These are phyloP conservation scores for Myotis vivesi DNA, from an alignment of 2,797 vertebrate genomes.

Conservation along the genomic window DNA sequence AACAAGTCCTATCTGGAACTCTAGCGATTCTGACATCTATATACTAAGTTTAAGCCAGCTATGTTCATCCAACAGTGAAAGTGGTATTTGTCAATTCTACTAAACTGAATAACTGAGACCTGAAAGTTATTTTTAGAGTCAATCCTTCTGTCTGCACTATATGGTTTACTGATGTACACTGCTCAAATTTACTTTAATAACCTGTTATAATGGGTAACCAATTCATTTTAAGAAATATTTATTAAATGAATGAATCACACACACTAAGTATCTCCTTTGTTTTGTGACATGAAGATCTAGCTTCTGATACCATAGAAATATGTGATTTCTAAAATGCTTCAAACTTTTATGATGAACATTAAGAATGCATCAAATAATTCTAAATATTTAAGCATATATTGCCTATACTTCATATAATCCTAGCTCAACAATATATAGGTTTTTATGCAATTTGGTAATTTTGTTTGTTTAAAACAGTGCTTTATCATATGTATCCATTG, in stretches of 20 bases:
- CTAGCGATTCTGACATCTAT: not conserved
- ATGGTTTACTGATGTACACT: not conserved
- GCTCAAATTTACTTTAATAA: not conserved
- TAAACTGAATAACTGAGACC: not conserved
- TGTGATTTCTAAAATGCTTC: slow-evolving; percentile 34
- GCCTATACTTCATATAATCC: not conserved
- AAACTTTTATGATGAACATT: not conserved
- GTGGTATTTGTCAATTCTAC: not conserved
- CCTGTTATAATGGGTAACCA: not conserved
- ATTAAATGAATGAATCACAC: not conserved
- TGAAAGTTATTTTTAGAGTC: not conserved
- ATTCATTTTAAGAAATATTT: slow-evolving; percentile 17
- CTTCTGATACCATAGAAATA: slow-evolving; percentile 20
- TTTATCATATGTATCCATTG: not conserved
- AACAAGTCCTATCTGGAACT: not conserved
- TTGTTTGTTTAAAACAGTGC: not conserved
- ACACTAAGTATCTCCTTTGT: not conserved
- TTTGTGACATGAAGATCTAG: not conserved
- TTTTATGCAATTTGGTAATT: not conserved
- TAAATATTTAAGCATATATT: not conserved
- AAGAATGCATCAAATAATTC: not conserved
- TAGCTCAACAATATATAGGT: not conserved
- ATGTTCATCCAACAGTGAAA: not conserved
- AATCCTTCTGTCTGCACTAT: not conserved
- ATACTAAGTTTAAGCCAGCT: not conserved